Percentiles rank a stretch among this genome's conserved stretches.
phyloP scores from a whole-genome alignment of 1,140 invertebrate genomes.

The Planococcus citri region DNA sequence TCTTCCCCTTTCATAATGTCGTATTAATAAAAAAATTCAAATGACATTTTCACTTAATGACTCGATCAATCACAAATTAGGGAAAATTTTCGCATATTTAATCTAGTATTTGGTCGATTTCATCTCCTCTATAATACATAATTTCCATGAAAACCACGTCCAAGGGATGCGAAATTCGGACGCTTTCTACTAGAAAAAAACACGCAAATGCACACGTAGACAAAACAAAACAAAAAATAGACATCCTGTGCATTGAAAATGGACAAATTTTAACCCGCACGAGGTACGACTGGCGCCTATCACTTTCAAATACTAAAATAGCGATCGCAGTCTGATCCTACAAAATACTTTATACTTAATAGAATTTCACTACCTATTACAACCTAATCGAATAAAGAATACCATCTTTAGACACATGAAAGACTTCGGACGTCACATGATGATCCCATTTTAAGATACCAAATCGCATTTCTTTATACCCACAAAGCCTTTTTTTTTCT shows the following conservation, averaged over 20 bases:
- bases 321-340: background rate
- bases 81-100: no score
- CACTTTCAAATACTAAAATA: background rate
- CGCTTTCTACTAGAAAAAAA: no score
- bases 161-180: no score
- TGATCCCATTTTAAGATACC: background rate
- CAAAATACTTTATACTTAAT: background rate
- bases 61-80: no score
- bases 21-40: no score
- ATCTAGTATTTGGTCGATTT: no score
- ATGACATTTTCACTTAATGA: no score
- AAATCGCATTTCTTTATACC: background rate
- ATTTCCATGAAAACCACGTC: no score
- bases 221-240: background rate
- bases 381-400: background rate
- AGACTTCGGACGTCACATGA: background rate
- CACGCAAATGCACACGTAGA: no score
- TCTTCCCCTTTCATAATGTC: no score
- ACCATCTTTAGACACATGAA: background rate
- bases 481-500: background rate
- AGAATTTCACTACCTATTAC: slow-evolving; percentile 2
- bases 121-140: no score
- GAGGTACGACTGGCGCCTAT: background rate
- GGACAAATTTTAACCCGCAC: background rate
- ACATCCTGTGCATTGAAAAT: background rate